Evolutionary conservation across 2,113 vertebrate genomes (phyloP).

Genomic region (Panthera tigris): DNA sequence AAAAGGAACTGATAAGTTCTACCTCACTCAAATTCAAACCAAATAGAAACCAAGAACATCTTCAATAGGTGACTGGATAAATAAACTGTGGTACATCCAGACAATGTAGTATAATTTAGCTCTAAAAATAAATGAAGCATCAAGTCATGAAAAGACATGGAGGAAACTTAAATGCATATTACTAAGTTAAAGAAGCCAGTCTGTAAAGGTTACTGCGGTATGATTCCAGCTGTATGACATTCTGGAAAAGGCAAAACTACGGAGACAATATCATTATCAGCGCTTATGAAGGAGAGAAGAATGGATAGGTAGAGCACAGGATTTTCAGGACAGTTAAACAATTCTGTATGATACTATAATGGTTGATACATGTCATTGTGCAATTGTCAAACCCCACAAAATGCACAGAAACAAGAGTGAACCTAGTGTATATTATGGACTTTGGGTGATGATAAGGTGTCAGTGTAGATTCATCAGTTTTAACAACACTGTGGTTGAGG

Average conservation of each 20-base stretch:
- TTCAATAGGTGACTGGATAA: neutral
- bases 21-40: constrained; percentile 1
- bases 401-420: neutral
- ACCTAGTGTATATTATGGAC: neutral
- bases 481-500: neutral
- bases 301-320: neutral
- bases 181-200: neutral
- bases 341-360: neutral
- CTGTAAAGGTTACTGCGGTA: neutral
- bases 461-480: neutral
- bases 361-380: neutral
- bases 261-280: neutral
- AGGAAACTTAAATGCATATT: neutral
- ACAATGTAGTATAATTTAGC: neutral
- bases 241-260: neutral
- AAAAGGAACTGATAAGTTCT: neutral
- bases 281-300: neutral
- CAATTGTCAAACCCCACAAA: neutral
- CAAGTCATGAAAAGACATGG: neutral
- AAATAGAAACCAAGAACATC: neutral
- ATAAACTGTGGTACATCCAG: neutral
- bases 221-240: neutral
- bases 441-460: neutral
- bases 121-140: neutral
- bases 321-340: neutral